Evolutionary conservation across 2,113 vertebrate genomes (phyloP).

Genomic region (Nycticebus coucang): DNA sequence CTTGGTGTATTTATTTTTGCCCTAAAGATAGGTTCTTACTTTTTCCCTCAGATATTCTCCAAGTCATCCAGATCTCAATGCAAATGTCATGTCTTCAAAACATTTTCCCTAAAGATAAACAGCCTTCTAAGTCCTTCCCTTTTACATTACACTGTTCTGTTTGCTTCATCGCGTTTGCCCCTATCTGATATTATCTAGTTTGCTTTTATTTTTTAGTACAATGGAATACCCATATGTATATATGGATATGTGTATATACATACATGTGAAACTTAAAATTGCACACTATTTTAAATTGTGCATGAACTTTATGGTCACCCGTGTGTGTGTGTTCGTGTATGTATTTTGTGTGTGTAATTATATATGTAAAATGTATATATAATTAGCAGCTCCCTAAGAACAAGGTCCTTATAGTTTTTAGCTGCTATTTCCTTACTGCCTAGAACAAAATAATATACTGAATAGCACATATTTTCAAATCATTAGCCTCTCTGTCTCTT

Average conservation of each 20-base stretch:
- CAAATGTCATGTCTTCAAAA: background rate
- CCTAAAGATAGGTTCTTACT: background rate
- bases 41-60: background rate
- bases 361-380: too few species aligned
- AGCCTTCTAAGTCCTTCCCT: background rate
- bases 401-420: background rate
- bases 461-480: background rate
- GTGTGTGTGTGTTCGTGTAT: too few species aligned
- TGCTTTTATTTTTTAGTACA: background rate
- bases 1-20: background rate
- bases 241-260: too few species aligned
- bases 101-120: background rate
- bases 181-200: background rate
- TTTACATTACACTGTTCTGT: accelerated
- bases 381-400: background rate
- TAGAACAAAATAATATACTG: background rate
- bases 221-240: background rate
- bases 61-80: background rate
- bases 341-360: too few species aligned
- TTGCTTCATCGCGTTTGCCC: background rate
- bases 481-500: background rate
- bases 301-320: too few species aligned
- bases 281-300: too few species aligned
- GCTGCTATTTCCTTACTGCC: background rate
- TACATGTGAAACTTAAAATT: too few species aligned